Percentiles rank a stretch among this genome's conserved stretches.
These are phyloP conservation scores for Drymodes brunneopygia DNA, from an alignment of 2,113 vertebrate genomes.

Conservation along the genomic window DNA sequence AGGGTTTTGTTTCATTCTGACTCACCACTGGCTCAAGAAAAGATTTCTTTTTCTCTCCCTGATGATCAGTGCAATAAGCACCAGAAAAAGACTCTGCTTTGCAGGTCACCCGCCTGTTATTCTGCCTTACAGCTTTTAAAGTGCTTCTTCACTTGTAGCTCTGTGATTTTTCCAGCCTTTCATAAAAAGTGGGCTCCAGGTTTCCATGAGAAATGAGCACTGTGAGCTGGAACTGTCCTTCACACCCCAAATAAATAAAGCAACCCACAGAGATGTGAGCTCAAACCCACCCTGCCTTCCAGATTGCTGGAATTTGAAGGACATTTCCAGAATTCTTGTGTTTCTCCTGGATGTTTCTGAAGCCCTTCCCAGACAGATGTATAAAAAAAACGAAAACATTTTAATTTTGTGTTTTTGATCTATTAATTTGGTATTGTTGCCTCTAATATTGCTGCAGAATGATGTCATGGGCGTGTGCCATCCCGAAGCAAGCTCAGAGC, in stretches of 20 bases:
- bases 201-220: not conserved
- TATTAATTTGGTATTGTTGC: not conserved
- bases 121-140: constrained; percentile 11
- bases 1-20: not conserved
- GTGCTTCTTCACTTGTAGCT: not conserved
- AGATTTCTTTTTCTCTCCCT: not conserved
- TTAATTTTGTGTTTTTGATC: not conserved
- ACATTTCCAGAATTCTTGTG: not conserved
- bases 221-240: not conserved
- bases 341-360: not conserved
- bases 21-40: not conserved
- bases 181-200: not conserved
- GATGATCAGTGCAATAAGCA: not conserved
- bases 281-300: not conserved
- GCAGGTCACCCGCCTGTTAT: not conserved
- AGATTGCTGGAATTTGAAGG: not conserved
- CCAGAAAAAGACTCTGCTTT: not conserved
- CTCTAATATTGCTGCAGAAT: not conserved
- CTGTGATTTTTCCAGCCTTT: constrained; percentile 9
- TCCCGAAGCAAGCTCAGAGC: not conserved
- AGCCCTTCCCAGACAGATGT: not conserved
- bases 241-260: not conserved
- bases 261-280: not conserved
- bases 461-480: not conserved
- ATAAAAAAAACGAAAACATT: not conserved